Conservation (phyloP, 2,113 vertebrate genomes). For the Scomber japonicus region DNA sequence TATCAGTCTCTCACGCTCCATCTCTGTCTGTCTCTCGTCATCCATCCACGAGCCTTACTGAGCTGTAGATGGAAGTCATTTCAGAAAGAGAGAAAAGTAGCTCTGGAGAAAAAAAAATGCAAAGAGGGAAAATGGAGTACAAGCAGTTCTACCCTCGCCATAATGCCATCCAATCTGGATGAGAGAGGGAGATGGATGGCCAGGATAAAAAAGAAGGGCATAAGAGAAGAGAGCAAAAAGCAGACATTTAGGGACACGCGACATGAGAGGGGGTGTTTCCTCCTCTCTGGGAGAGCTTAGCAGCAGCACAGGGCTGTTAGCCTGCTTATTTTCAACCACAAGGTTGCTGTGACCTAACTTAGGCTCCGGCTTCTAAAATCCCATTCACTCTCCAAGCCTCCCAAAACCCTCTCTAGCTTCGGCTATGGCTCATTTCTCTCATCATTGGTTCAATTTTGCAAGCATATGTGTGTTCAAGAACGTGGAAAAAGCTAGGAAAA, state of each 20-base stretch:
- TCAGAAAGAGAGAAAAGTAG: slow-evolving; percentile 50
- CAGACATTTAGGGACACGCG: slow-evolving; percentile 11
- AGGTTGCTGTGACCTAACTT: slow-evolving; percentile 66
- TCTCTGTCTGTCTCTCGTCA: slow-evolving; percentile 43
- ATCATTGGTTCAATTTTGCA: slow-evolving; percentile 54
- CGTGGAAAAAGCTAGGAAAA: slow-evolving; percentile 10
- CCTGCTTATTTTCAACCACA: slow-evolving; percentile 52
- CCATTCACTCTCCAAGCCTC: slow-evolving; percentile 35
- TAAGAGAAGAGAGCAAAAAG: neutral
- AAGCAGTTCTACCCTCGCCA: slow-evolving; percentile 15
- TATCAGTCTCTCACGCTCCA: slow-evolving; percentile 62
- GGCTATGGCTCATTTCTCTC: slow-evolving; percentile 56
- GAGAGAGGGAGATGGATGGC: neutral
- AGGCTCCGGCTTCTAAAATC: slow-evolving; percentile 37
- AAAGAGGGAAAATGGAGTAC: slow-evolving; percentile 55
- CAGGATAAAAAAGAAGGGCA: neutral
- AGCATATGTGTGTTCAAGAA: slow-evolving; percentile 7
- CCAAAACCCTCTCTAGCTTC: slow-evolving; percentile 41
- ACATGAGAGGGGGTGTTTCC: slow-evolving; percentile 26
- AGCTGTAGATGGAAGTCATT: slow-evolving; percentile 62
- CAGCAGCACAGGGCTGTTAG: slow-evolving; percentile 38
- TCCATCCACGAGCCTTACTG: slow-evolving; percentile 36
- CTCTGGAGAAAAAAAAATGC: slow-evolving; percentile 32
- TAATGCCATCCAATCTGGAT: slow-evolving; percentile 56
- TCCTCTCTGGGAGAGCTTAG: slow-evolving; percentile 32